Base-by-base conservation (phyloP, 2,113 vertebrate species). In the Atherinomorus stipes region DNA sequence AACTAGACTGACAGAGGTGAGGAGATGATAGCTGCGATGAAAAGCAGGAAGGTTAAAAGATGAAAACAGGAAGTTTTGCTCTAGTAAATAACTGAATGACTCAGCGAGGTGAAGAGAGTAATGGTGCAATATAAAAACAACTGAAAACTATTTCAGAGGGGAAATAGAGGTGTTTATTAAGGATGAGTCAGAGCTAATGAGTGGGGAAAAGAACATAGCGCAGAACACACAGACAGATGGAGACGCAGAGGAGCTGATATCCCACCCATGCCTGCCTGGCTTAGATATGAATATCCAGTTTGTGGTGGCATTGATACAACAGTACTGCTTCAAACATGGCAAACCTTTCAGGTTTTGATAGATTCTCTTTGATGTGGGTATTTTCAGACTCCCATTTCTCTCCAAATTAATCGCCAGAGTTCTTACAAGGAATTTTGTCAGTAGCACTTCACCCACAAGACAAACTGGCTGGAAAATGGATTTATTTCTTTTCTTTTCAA, bases 101-200 rank as follows among this genome's bases (percentile, higher is more conserved):
- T 79, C 68, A 72, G 57, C 57, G 63, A 60, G 42, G 45, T 22
- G 47, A 25, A 16, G 19, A 47, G 38, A 66, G 60, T 57, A 59
- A 78, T 82, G 61, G 58, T 12, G 67, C 83, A 74, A 75, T 42
- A 63, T 54, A 71, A 53, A 69, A 81, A 85, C 31, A 73, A 83
- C 15, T 40, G 54, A 71, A 66, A 81, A 83, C 28, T 65, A 64
- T 80, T 75, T 78, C 52, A 57, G 45, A 62, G 38, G 74, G 74
- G 65, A 89, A 83, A 86, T 72, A 37, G 78, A 80, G 56, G 76
- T 80, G 53, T 66, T 85, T 83, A 87, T 91, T 77, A 83, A 65
- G 34, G 66, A 79, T 90, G 86, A 91, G 82, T 90, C 88, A 90
- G 62, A 73, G 64, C 73, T 74, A 71, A 85, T 88, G 84, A 88